These are phyloP conservation scores for Acanthococcus lagerstroemiae DNA, from an alignment of 2,888 invertebrate genomes.

Conservation along the genomic window DNA sequence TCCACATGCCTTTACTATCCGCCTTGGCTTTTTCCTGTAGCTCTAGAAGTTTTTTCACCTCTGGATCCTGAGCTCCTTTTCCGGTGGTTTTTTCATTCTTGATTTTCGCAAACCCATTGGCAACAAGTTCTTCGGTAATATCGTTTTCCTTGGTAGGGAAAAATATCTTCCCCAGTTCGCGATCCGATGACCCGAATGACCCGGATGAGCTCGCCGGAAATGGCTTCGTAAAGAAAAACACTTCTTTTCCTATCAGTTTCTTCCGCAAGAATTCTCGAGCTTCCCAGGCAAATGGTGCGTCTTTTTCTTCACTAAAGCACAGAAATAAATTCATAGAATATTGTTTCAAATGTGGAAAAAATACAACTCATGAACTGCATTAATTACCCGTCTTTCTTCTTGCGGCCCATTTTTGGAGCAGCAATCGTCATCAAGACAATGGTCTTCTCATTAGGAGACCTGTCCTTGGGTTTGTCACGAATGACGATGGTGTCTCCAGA, in stretches of 20 bases:
- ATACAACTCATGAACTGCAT: conserved; percentile 24
- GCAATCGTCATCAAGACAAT: conserved; percentile 81
- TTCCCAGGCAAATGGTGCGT: conserved; percentile 96
- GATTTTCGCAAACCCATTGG: conserved; percentile 82
- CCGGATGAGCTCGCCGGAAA: conserved; percentile 2
- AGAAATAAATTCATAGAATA: conserved; percentile 6
- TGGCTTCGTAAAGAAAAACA: conserved; percentile 45
- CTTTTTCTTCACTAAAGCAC: conserved; percentile 58
- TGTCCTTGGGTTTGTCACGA: conserved; percentile 66
- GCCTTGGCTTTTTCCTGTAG: conserved; percentile 83
- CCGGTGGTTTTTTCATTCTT: conserved; percentile 38
- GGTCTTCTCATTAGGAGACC: conserved; percentile 86
- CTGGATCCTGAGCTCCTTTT: conserved; percentile 45
- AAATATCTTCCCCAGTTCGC: conserved; percentile 8
- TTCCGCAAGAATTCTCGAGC: conserved; percentile 89
- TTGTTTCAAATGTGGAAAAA: conserved; percentile 12
- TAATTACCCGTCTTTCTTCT: conserved; percentile 44
- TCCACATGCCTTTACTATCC: conserved; percentile 76
- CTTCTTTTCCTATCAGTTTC: conserved; percentile 82
- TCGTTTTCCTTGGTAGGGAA: conserved; percentile 56
- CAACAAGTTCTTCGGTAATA: conserved; percentile 73
- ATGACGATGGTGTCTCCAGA: conserved; percentile 95
- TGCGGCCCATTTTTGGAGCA: conserved; percentile 80
- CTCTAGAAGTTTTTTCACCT: conserved; percentile 60
- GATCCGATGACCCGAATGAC: conserved; percentile 19